Evolutionary conservation across 2,113 vertebrate genomes (phyloP).

Genomic region (Ictalurus furcatus): DNA sequence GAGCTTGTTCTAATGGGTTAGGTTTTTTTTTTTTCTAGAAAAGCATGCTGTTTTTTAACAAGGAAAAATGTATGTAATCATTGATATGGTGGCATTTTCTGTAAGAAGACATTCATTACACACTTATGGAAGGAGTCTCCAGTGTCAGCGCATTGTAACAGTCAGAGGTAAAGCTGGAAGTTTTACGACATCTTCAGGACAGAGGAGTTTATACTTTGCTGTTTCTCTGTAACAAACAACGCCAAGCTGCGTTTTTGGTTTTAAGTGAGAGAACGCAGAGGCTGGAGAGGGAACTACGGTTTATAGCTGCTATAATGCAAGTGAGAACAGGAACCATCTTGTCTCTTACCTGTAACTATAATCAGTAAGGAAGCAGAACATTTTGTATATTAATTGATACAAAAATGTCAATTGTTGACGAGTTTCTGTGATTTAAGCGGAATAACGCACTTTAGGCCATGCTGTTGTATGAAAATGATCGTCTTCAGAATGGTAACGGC

Average conservation of each 20-base stretch:
- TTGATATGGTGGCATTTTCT: background rate
- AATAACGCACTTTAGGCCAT: background rate
- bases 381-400: background rate
- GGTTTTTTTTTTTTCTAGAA: background rate
- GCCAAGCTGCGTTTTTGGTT: too few species aligned
- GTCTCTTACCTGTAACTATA: background rate
- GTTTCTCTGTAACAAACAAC: too few species aligned
- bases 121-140: background rate
- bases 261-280: too few species aligned
- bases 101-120: background rate
- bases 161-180: too few species aligned
- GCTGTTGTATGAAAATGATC: background rate
- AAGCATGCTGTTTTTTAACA: background rate
- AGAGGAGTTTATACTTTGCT: too few species aligned
- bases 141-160: background rate
- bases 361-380: background rate
- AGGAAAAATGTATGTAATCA: background rate
- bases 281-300: background rate
- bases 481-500: background rate
- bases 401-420: too few species aligned
- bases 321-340: background rate
- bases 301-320: background rate
- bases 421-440: background rate
- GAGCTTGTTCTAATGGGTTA: background rate
- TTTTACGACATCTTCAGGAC: too few species aligned